These are phyloP conservation scores for Nipponacmea schrenckii DNA, from an alignment of 2,888 invertebrate species.

Conservation along the genomic window DNA sequence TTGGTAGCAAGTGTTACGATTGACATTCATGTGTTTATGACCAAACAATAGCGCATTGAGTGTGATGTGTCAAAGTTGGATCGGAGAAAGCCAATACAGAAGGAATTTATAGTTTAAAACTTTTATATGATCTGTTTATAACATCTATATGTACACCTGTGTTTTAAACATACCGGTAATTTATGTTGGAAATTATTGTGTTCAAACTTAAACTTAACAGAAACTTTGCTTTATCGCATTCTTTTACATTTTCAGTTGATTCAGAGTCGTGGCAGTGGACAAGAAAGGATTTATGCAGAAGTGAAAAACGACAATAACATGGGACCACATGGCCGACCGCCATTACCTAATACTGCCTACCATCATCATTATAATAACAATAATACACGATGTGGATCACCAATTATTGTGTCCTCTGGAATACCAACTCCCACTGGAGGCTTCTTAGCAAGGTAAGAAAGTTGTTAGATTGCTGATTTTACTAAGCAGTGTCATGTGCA, in stretches of 20 bases:
- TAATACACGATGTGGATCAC: neutral
- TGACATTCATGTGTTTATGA: no score
- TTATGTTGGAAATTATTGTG: no score
- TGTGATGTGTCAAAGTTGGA: no score
- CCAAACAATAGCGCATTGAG: no score
- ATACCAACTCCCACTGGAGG: neutral
- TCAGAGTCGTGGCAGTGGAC: neutral
- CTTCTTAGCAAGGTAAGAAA: neutral
- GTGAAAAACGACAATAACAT: slow-evolving; percentile 3
- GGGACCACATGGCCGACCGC: slow-evolving; percentile 2
- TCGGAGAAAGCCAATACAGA: no score
- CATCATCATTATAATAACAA: neutral
- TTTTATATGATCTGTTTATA: no score
- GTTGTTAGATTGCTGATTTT: neutral
- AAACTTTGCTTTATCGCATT: neutral
- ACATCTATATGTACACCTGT: no score
- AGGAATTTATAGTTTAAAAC: no score
- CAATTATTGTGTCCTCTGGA: neutral
- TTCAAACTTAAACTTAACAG: neutral
- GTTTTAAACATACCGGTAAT: no score
- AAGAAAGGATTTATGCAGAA: slow-evolving; percentile 2
- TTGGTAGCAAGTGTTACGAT: no score
- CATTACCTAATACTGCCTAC: neutral
- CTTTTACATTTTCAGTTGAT: neutral
- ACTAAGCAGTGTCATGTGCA: no score